Conservation (phyloP, 1,140 invertebrate species). For the Drosophila kurseongensis region DNA sequence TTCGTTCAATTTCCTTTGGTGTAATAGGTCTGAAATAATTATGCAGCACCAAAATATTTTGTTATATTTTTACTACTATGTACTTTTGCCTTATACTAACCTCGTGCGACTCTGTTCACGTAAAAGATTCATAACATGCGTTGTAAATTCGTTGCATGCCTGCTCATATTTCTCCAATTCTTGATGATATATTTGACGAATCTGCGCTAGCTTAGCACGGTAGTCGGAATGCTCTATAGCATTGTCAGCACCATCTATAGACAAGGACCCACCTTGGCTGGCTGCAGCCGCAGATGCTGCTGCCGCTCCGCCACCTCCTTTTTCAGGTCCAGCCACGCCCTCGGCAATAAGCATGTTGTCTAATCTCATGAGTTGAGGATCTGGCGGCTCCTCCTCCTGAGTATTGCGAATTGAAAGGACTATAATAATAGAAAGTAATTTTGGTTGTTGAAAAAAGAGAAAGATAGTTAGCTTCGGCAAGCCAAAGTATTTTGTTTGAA, state of each 20-base stretch:
- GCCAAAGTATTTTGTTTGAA: too few relatives aligned
- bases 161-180: slow-evolving; percentile 99
- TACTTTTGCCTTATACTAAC: slow-evolving; percentile 76
- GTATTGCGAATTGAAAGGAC: slow-evolving; percentile 97
- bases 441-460: too few relatives aligned
- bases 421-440: slow-evolving; percentile 82
- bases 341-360: slow-evolving; percentile 99
- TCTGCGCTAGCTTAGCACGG: slow-evolving; percentile 99
- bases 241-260: slow-evolving; percentile 90
- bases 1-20: slow-evolving; percentile 98
- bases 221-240: slow-evolving; percentile 99
- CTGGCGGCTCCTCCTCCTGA: slow-evolving; percentile 99
- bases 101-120: slow-evolving; percentile 98
- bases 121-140: slow-evolving; percentile 99
- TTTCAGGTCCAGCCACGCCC: slow-evolving; percentile 99
- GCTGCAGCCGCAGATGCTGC: slow-evolving; percentile 96
- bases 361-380: slow-evolving; percentile 98
- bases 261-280: slow-evolving; percentile 88
- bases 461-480: too few relatives aligned
- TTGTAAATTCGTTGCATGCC: slow-evolving; percentile 99
- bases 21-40: slow-evolving; percentile 91
- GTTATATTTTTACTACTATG: too few relatives aligned
- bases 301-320: slow-evolving; percentile 96
- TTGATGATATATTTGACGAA: slow-evolving; percentile 99
- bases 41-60: too few relatives aligned